These are phyloP conservation scores for Empis livida DNA, from an alignment of 2,888 invertebrate genomes.

Conservation along the genomic window DNA sequence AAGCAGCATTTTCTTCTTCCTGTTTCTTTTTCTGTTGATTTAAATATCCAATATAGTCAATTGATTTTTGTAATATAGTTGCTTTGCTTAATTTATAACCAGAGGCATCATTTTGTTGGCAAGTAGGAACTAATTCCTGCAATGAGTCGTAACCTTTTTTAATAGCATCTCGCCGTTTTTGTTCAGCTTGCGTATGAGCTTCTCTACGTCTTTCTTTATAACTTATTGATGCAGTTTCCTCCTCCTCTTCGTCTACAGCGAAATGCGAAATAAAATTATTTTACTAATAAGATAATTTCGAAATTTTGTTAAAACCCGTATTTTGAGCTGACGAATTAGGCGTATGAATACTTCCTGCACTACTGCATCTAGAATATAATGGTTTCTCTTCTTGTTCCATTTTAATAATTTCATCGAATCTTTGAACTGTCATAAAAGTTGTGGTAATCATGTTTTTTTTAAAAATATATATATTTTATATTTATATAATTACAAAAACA, in stretches of 20 bases:
- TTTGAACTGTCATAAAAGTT: background rate
- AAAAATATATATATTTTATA: no score
- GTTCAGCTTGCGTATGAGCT: constrained; percentile 93
- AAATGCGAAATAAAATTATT: background rate
- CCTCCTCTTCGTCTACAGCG: constrained; percentile 42
- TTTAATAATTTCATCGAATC: background rate
- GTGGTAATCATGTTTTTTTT: no score
- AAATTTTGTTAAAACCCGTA: constrained; percentile 41
- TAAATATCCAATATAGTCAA: constrained; percentile 84
- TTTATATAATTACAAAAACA: no score
- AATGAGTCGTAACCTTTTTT: constrained; percentile 93
- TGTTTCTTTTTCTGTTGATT: constrained; percentile 85
- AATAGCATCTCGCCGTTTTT: constrained; percentile 91
- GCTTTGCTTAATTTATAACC: constrained; percentile 95
- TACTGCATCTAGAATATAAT: constrained; percentile 60
- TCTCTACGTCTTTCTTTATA: constrained; percentile 89
- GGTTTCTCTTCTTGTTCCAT: constrained; percentile 41
- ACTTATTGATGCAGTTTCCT: constrained; percentile 51
- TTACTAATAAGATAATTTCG: no score
- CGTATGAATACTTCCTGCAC: constrained; percentile 64
- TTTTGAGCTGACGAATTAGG: constrained; percentile 72
- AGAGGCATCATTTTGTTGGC: constrained; percentile 82
- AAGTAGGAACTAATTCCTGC: constrained; percentile 85
- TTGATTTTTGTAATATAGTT: constrained; percentile 81
- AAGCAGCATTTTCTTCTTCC: constrained; percentile 83